These are phyloP conservation scores for Lysandra coridon DNA, from an alignment of 2,888 invertebrate species.

Conservation along the genomic window DNA sequence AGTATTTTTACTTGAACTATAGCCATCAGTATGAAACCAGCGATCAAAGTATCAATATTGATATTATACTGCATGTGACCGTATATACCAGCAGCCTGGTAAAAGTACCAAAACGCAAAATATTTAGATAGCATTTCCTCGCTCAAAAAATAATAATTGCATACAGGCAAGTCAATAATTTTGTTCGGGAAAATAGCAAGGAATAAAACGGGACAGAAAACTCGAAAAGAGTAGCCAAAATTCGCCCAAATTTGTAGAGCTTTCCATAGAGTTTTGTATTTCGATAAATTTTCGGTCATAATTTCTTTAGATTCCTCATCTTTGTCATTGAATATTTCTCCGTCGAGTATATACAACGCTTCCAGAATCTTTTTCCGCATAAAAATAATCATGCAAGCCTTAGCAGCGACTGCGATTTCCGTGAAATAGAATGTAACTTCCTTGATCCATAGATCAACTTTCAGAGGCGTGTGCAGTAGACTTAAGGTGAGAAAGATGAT, in stretches of 20 bases:
- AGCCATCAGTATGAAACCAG: constrained; percentile 56
- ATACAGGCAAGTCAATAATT: constrained; percentile 56
- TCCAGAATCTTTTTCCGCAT: constrained; percentile 53
- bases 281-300: constrained; percentile 45
- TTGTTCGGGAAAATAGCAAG: constrained; percentile 48
- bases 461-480: constrained; percentile 55
- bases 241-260: constrained; percentile 47
- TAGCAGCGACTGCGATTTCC: constrained; percentile 45
- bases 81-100: constrained; percentile 61
- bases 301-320: constrained; percentile 49
- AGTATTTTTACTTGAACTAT: constrained; percentile 56
- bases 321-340: constrained; percentile 52
- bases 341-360: constrained; percentile 56
- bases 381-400: constrained; percentile 56
- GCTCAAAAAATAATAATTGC: constrained; percentile 63
- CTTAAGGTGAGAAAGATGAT: constrained; percentile 58
- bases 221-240: constrained; percentile 48
- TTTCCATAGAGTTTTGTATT: constrained; percentile 52
- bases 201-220: constrained; percentile 50
- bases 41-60: constrained; percentile 57
- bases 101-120: constrained; percentile 54
- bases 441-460: constrained; percentile 56
- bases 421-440: constrained; percentile 55
- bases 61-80: constrained; percentile 64
- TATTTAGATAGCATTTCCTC: constrained; percentile 51